Conservation (phyloP, 2,888 invertebrate genomes). For the Protonemura montana region DNA sequence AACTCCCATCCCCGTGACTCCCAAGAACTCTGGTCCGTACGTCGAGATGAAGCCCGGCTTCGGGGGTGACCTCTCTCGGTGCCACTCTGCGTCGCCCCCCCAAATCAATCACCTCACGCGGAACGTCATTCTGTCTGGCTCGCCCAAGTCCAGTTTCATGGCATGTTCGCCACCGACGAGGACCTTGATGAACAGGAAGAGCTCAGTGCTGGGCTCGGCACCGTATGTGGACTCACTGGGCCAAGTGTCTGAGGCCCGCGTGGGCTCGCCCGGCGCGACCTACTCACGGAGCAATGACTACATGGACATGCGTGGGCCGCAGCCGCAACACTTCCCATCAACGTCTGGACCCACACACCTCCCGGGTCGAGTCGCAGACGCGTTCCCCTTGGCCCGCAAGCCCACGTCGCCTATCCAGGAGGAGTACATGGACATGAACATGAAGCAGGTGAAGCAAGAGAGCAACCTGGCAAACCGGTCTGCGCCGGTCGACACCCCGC, state of each 20-base stretch:
- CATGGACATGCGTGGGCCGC: slow-evolving; percentile 57
- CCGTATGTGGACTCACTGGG: slow-evolving; percentile 15
- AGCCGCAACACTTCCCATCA: slow-evolving; percentile 52
- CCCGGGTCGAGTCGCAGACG: background rate
- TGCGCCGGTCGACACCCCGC: slow-evolving; percentile 58
- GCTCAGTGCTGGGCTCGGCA: background rate
- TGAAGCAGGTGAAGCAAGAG: slow-evolving; percentile 49
- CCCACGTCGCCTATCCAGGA: slow-evolving; percentile 49
- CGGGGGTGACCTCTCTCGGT: slow-evolving; percentile 50
- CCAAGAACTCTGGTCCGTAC: slow-evolving; percentile 52
- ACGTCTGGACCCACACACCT: slow-evolving; percentile 46
- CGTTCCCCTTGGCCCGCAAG: slow-evolving; percentile 40
- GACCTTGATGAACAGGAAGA: background rate
- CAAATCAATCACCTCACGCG: slow-evolving; percentile 44
- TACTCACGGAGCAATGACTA: slow-evolving; percentile 54
- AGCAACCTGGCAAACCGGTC: slow-evolving; percentile 51
- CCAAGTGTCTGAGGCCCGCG: background rate
- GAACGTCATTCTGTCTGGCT: slow-evolving; percentile 12
- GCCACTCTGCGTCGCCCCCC: slow-evolving; percentile 48
- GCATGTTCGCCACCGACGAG: background rate
- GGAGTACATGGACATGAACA: slow-evolving; percentile 49
- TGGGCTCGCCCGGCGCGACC: slow-evolving; percentile 8
- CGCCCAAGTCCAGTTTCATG: slow-evolving; percentile 14
- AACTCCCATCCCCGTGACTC: slow-evolving; percentile 36
- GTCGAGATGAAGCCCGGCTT: slow-evolving; percentile 60